These are phyloP conservation scores for Zapornia atra DNA, from an alignment of 2,113 vertebrate species.

Conservation along the genomic window DNA sequence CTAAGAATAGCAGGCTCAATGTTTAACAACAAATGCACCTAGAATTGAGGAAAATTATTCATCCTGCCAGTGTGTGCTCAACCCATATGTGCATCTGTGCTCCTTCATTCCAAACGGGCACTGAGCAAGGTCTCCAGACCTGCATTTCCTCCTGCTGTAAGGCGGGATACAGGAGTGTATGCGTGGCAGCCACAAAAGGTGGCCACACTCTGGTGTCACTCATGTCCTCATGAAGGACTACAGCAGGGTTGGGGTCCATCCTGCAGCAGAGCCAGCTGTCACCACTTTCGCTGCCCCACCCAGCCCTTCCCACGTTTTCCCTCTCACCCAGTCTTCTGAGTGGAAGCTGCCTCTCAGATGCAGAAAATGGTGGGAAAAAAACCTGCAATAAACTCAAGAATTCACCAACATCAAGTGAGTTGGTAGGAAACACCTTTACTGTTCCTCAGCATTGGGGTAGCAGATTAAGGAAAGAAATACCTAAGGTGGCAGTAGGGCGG, in stretches of 20 bases:
- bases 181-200: fast-evolving
- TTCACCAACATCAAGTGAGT: not conserved
- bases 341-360: not conserved
- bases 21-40: not conserved
- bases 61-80: not conserved
- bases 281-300: not conserved
- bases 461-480: not conserved
- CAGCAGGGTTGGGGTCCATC: not conserved
- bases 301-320: not conserved
- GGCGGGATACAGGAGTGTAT: fast-evolving
- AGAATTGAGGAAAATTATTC: not conserved
- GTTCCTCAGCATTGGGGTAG: not conserved
- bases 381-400: not conserved
- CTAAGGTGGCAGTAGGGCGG: not conserved
- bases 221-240: fast-evolving
- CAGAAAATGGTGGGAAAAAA: not conserved
- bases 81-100: not conserved
- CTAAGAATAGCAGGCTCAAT: not conserved
- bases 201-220: not conserved
- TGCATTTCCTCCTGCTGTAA: fast-evolving
- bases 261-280: not conserved
- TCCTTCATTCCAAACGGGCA: not conserved
- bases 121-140: not conserved
- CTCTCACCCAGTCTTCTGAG: not conserved
- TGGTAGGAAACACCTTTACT: not conserved